phyloP scores from a whole-genome alignment of 1,140 invertebrate genomes.

The Ceratosolen solmsi region DNA sequence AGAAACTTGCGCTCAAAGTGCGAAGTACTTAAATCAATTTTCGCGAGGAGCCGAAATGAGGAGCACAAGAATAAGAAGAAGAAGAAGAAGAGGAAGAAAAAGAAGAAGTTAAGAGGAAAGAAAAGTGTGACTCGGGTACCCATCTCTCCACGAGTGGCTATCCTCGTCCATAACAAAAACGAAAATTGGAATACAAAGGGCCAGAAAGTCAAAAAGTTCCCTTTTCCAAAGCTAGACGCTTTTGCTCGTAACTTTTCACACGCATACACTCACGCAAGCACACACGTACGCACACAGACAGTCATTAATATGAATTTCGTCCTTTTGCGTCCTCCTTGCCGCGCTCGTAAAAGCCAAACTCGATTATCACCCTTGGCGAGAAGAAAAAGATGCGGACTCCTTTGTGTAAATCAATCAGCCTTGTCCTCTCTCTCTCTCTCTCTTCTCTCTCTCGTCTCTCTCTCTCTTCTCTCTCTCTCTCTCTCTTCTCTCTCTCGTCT shows the following conservation, averaged over 20 bases:
- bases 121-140: slow-evolving; percentile 23
- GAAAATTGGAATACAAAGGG: background rate
- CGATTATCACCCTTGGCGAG: slow-evolving; percentile 38
- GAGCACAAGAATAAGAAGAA: too few relatives aligned
- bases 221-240: background rate
- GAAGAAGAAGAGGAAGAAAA: background rate
- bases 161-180: background rate
- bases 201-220: slow-evolving; percentile 1
- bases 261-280: background rate
- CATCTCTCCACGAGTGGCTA: background rate
- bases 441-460: too few relatives aligned
- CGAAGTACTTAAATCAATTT: slow-evolving; percentile 41
- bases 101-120: background rate
- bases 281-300: background rate
- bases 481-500: too few relatives aligned
- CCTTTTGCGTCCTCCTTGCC: background rate
- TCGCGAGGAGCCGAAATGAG: background rate
- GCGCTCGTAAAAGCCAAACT: slow-evolving; percentile 48
- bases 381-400: background rate
- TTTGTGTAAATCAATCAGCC: slow-evolving; percentile 48
- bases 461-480: too few relatives aligned
- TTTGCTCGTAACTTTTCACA: slow-evolving; percentile 34
- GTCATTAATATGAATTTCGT: too few relatives aligned
- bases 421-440: slow-evolving; percentile 1
- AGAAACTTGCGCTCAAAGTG: background rate